Evolutionary conservation across 2,113 vertebrate genomes (phyloP).

Genomic region (Albula goreensis): DNA sequence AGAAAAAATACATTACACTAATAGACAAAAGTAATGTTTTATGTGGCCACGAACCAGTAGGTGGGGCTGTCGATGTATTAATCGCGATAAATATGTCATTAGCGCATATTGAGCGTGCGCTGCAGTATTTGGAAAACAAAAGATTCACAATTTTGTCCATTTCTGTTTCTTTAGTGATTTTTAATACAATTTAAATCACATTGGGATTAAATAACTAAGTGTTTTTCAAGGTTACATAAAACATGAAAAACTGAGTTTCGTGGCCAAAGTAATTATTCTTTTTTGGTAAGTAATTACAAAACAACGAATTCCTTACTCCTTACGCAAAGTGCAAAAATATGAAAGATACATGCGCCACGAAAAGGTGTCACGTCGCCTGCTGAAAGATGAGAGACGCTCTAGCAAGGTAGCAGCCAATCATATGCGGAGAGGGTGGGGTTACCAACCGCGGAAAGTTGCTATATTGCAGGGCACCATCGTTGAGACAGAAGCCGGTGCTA

Average conservation of each 20-base stretch:
- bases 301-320: neutral
- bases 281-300: neutral
- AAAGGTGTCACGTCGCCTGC: neutral
- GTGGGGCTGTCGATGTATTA: neutral
- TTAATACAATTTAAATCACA: too few relatives aligned
- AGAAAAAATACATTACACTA: neutral
- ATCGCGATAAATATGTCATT: neutral
- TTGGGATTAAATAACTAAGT: too few relatives aligned
- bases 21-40: neutral
- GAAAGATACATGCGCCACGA: too few relatives aligned
- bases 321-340: neutral
- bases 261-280: too few relatives aligned
- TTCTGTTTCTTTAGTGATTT: neutral
- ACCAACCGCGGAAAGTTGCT: slow-evolving; percentile 56
- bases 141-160: neutral
- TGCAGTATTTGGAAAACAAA: neutral
- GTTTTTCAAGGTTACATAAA: too few relatives aligned
- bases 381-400: slow-evolving; percentile 8
- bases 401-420: slow-evolving; percentile 52
- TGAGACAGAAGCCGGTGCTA: slow-evolving; percentile 23
- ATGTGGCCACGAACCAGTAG: neutral
- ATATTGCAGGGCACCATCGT: slow-evolving; percentile 42
- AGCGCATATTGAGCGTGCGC: neutral
- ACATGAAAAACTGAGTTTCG: too few relatives aligned
- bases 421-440: slow-evolving; percentile 48